A percentile compares a stretch with the other conserved stretches of the same genome.
Evolutionary conservation across 1,140 invertebrate species (phyloP).

Genomic region (Zaprionus taronus): DNA sequence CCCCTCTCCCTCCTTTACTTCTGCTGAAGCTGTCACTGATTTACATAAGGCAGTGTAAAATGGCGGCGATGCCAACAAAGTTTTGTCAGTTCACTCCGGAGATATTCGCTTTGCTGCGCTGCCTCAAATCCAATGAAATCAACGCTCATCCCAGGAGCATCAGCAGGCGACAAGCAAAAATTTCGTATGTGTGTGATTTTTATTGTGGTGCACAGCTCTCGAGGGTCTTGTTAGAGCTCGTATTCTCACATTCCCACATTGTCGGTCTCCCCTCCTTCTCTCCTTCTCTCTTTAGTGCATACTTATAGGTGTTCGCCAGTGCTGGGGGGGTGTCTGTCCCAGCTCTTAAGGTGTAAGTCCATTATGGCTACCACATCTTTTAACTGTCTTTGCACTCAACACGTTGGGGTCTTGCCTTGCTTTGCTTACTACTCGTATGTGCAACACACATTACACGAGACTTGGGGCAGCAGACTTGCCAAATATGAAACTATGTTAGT

Average conservation of each 20-base stretch:
- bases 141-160: constrained; percentile 34
- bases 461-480: background rate
- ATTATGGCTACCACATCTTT: constrained; percentile 1
- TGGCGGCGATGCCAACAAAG: constrained; percentile 55
- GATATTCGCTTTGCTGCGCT: constrained; percentile 15
- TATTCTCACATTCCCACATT: constrained; percentile 9
- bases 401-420: background rate
- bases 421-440: background rate
- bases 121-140: constrained; percentile 51
- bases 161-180: constrained; percentile 33
- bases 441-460: background rate
- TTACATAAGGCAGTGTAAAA: constrained; percentile 58
- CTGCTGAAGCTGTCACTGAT: constrained; percentile 31
- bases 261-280: background rate
- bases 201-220: constrained; percentile 58
- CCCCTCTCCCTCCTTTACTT: background rate
- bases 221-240: constrained; percentile 62
- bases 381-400: background rate
- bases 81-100: constrained; percentile 41
- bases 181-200: constrained; percentile 60
- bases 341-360: constrained; percentile 2
- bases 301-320: constrained; percentile 6
- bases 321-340: background rate
- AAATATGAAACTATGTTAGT: background rate
- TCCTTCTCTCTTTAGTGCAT: constrained; percentile 15